phyloP scores from a whole-genome alignment of 2,113 vertebrate genomes.

The Sinocyclocheilus rhinocerous region DNA sequence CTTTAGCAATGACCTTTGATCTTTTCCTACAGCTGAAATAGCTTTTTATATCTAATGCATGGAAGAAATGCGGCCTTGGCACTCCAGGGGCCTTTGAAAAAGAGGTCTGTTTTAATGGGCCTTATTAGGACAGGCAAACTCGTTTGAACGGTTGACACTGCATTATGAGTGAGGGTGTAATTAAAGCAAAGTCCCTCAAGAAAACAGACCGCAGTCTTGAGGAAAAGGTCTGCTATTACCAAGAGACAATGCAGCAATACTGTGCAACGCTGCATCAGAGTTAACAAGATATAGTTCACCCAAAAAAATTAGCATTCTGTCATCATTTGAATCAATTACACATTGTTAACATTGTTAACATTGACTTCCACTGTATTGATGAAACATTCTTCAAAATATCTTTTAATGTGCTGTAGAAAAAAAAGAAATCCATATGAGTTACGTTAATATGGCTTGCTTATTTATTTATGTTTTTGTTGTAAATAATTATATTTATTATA shows the following conservation, averaged over 20 bases:
- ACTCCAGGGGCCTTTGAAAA: slow-evolving; percentile 18
- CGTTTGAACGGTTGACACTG: slow-evolving; percentile 37
- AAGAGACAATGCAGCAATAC: neutral
- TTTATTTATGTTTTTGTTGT: too few species aligned
- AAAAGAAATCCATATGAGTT: neutral
- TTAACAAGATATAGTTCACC: neutral
- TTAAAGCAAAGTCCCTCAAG: slow-evolving; percentile 39
- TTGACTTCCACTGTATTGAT: neutral
- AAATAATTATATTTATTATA: too few species aligned
- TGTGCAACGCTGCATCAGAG: neutral
- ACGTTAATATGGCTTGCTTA: too few species aligned
- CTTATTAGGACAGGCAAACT: slow-evolving; percentile 40
- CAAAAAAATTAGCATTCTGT: neutral
- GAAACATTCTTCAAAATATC: neutral
- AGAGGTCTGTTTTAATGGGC: slow-evolving; percentile 29
- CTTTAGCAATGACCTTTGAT: slow-evolving; percentile 28
- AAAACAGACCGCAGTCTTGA: neutral
- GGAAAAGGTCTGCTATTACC: neutral
- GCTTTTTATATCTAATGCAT: slow-evolving; percentile 43
- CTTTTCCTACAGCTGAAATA: slow-evolving; percentile 36
- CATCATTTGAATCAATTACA: neutral
- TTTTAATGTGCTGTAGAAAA: neutral
- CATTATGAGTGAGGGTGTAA: slow-evolving; percentile 47
- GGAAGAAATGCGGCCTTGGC: neutral
- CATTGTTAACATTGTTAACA: too few species aligned